Evolutionary conservation across 64 coral and sea anemone genomes (phyloP).

Genomic region (Pachyseris speciosa): DNA sequence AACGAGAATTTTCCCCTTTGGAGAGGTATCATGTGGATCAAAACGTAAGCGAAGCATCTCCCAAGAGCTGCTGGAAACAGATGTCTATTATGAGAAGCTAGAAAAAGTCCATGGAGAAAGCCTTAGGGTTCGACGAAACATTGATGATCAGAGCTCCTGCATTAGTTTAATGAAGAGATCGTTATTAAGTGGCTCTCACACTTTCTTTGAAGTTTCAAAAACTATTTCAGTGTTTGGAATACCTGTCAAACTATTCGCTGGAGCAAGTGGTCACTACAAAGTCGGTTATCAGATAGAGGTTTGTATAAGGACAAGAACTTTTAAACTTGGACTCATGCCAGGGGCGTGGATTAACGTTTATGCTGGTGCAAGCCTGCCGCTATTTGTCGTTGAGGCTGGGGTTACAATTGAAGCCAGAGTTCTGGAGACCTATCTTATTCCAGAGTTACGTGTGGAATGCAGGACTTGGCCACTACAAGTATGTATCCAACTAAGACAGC

Average conservation of each 20-base stretch:
- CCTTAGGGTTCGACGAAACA: not conserved
- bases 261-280: constrained; percentile 74
- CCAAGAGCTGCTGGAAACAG: constrained; percentile 72
- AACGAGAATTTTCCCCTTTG: constrained; percentile 77
- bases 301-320: constrained; percentile 66
- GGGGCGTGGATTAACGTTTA: constrained; percentile 89
- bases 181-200: constrained; percentile 53
- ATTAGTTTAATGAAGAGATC: constrained; percentile 11
- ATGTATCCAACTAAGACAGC: constrained; percentile 83
- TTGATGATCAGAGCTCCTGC: constrained; percentile 38
- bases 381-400: constrained; percentile 75
- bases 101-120: constrained; percentile 34
- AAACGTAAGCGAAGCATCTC: constrained; percentile 73
- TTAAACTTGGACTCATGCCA: constrained; percentile 81
- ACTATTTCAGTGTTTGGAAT: constrained; percentile 71
- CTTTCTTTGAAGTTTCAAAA: constrained; percentile 38
- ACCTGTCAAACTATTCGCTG: constrained; percentile 61
- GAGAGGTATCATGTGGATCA: constrained; percentile 66
- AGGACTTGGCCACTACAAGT: constrained; percentile 81
- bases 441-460: constrained; percentile 71
- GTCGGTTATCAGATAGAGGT: constrained; percentile 70
- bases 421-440: constrained; percentile 84
- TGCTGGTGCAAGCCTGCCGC: constrained; percentile 54
- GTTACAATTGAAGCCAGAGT: constrained; percentile 90
- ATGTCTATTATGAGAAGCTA: constrained; percentile 82